Evolutionary conservation across 2,888 invertebrate species (phyloP), one percentile per base, ranked within the genome.

Genomic region (Morpho achilles): DNA sequence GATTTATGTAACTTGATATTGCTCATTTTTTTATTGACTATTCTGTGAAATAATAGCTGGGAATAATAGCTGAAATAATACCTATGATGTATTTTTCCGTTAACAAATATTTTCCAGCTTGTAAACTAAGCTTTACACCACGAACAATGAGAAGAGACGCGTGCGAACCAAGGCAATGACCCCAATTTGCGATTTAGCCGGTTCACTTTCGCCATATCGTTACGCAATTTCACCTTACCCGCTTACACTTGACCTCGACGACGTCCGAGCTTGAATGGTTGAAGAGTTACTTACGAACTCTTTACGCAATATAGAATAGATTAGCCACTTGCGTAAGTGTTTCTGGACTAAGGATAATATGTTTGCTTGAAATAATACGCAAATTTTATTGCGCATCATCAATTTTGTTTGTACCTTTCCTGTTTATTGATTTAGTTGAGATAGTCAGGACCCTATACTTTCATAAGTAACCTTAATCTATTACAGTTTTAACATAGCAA

Each of bases 211-310:
- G 85, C 85, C 74, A 69, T 60, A 61, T 63, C 67, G 67, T 90
- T 87, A 81, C 85, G 85, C 84, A 88, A 90, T 77, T 74, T 80
- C 82, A 83, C 86, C 84, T 87, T 82, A 85, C 77, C 78, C 77
- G 80, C 84, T 87, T 87, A 85, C 87, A 87, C 89, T 88, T 88
- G 89, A 87, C 89, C 87, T 77, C 80, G 7, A 48, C 50, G 50
- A 7, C 42, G 75, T 67, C 71, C 57, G 53, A 60, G 52, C 53
- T 59, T 62, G 53, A 62, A 73, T 70, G 70, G 73, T 71, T 73
- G 68, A 68, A 68, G 67, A 61, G 43, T 50, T 71, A 67, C 32
- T 68, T 63, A 63, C 63, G 58, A 23, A 53, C 55, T 53, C 7
- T 51, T 58, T 50, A 53, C 50, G 63, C 51, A 62, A 62, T 59